Percentiles rank a stretch among this genome's conserved stretches.
Conservation (phyloP, 2,113 vertebrate species). For the Triplophysa tibetana region DNA sequence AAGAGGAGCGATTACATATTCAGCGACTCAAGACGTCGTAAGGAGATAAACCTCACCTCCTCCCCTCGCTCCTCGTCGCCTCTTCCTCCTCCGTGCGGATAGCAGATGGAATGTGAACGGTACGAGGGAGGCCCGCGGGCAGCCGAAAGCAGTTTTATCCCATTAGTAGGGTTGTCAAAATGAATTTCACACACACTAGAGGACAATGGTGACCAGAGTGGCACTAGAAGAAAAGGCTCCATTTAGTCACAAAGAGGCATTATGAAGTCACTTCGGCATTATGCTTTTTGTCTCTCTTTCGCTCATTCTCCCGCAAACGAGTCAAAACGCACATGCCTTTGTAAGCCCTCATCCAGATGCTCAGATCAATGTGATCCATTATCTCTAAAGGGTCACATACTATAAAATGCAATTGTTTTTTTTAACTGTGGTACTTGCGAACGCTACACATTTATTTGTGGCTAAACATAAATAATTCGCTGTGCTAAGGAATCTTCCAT, state of each 20-base stretch:
- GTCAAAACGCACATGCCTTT: conserved; percentile 30
- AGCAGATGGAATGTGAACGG: conserved; percentile 84
- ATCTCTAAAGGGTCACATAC: conserved; percentile 20
- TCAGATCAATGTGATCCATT: conserved; percentile 10
- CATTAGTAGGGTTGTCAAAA: conserved; percentile 99
- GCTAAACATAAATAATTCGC: background rate
- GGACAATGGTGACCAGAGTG: conserved; percentile 71
- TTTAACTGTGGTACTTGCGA: background rate
- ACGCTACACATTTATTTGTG: background rate
- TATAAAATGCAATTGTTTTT: background rate
- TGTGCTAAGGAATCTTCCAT: background rate
- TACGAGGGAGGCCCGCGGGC: conserved; percentile 82
- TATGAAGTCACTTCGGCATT: conserved; percentile 67
- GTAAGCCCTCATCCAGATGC: conserved; percentile 34
- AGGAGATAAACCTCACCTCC: conserved; percentile 64
- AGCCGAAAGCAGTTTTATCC: conserved; percentile 85
- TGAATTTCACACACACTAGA: conserved; percentile 85
- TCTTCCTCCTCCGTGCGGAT: conserved; percentile 68
- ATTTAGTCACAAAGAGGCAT: conserved; percentile 71
- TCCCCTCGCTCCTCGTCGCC: conserved; percentile 50
- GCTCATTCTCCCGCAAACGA: conserved; percentile 14
- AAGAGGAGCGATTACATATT: conserved; percentile 87
- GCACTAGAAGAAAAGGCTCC: conserved; percentile 62
- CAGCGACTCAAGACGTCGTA: conserved; percentile 82
- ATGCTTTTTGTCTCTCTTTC: conserved; percentile 36